Evolutionary conservation across 2,797 vertebrate genomes (phyloP).

Genomic region (Sternotherus odoratus): DNA sequence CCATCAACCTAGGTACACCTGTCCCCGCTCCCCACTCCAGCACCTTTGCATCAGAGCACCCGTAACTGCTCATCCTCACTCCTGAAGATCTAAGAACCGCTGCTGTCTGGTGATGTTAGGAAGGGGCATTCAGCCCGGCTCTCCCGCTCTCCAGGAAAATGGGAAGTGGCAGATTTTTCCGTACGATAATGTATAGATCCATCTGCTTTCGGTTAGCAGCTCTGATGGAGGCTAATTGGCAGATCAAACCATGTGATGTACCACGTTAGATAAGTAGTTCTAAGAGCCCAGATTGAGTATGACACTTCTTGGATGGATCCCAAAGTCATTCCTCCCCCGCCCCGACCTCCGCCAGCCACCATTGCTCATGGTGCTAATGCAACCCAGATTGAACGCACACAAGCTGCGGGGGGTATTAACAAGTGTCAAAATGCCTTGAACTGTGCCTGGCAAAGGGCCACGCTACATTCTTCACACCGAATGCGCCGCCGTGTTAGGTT

Average conservation of each 20-base stretch:
- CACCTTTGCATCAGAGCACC: background rate
- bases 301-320: conserved; percentile 61
- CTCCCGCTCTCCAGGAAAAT: background rate
- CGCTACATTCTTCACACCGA: background rate
- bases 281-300: background rate
- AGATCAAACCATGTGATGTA: conserved; percentile 64
- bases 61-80: background rate
- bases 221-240: conserved; percentile 62
- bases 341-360: conserved; percentile 21
- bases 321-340: conserved; percentile 39
- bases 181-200: background rate
- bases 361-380: conserved; percentile 66
- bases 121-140: background rate
- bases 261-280: conserved; percentile 48
- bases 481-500: background rate
- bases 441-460: background rate
- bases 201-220: conserved; percentile 77
- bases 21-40: no score
- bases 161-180: background rate
- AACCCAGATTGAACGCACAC: conserved; percentile 67
- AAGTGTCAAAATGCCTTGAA: conserved; percentile 52
- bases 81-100: background rate
- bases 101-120: accelerated
- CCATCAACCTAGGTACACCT: accelerated
- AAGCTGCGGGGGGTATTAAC: conserved; percentile 38